These are phyloP conservation scores for Brenthis ino DNA, from an alignment of 2,888 invertebrate genomes.

Conservation along the genomic window DNA sequence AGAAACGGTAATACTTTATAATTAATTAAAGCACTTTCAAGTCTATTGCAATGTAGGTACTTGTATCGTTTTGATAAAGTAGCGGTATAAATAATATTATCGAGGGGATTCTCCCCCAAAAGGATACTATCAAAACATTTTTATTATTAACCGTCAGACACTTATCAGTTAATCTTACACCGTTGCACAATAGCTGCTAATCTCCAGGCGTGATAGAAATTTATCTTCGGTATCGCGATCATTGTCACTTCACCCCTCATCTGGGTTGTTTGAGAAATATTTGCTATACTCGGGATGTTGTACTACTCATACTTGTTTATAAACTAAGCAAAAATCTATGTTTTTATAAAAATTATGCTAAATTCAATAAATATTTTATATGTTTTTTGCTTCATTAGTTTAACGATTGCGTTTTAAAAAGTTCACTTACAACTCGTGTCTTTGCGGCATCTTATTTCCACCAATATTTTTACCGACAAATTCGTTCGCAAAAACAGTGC, in stretches of 20 bases:
- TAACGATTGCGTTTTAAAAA: constrained; percentile 4
- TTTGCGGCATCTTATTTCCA: constrained; percentile 68
- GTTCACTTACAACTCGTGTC: constrained; percentile 62
- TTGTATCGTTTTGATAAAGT: constrained; percentile 45
- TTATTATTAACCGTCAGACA: constrained; percentile 78
- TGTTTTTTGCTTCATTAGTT: no score
- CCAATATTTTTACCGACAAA: constrained; percentile 75
- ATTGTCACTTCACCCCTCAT: constrained; percentile 64
- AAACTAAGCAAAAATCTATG: not conserved
- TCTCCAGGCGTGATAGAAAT: constrained; percentile 77
- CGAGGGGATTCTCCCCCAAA: constrained; percentile 51
- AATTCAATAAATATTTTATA: not conserved
- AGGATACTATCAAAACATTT: constrained; percentile 63
- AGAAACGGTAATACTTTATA: not conserved
- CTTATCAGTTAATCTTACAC: constrained; percentile 82
- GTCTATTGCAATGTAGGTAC: constrained; percentile 10
- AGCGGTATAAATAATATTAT: constrained; percentile 60
- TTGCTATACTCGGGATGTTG: constrained; percentile 51
- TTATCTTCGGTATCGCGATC: constrained; percentile 69
- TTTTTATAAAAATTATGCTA: not conserved
- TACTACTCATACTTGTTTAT: not conserved
- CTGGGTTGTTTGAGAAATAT: constrained; percentile 50
- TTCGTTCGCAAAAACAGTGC: constrained; percentile 75
- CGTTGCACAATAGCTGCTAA: constrained; percentile 73
- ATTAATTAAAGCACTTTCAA: constrained; percentile 14